Base-by-base conservation (phyloP, 2,888 invertebrate species). In the Dynastes grantii region DNA sequence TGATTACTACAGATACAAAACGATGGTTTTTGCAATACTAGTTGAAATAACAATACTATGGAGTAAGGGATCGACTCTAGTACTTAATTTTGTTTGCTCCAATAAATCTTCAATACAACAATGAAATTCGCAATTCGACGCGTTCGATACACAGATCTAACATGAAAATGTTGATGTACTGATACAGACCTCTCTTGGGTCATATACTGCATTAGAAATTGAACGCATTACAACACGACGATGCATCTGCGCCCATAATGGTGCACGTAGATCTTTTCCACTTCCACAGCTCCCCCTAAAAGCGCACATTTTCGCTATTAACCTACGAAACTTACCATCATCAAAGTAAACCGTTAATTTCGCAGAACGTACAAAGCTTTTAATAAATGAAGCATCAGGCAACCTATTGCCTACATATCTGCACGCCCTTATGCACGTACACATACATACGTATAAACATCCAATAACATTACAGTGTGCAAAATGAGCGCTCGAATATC, bases 391-490 rank as follows among this genome's bases (percentile, higher is more conserved):
- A 75, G 40, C 73, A 58, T 58, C 55, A 61, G 73, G 32, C 61
- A 32, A 58, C 61, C 63, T 45, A 45, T 55, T 51, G 73, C 61
- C 27, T 75, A 61, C 61, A 67, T 45, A 58, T 75, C 45, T 61
- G 45, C 73, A 45, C 61, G 73, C 73, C 73, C 73, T 58, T 61
- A 22, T 61, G 61, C 61, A 61, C 61, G 22, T 9, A 70, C 32
- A 73, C 45, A 73, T 58, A 37, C 61, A 75, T 37, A 58, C 37
- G 37, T 22, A 11, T 61, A 75, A 75, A 63, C 73, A 75, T 75
- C 73, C 73, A 75, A 75, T 75, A 75, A 75, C 73, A 75, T 75
- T 75, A 75, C 73, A 45, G 58, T 61, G 58, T 75, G 73, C 61
- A 75, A 75, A 75, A 75, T 75, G 61, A 75, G 40, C 73, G 61